Percentiles rank a stretch among this genome's conserved stretches.
These are phyloP conservation scores for Cephus nigrinus DNA, from an alignment of 2,888 invertebrate species.

Conservation along the genomic window DNA sequence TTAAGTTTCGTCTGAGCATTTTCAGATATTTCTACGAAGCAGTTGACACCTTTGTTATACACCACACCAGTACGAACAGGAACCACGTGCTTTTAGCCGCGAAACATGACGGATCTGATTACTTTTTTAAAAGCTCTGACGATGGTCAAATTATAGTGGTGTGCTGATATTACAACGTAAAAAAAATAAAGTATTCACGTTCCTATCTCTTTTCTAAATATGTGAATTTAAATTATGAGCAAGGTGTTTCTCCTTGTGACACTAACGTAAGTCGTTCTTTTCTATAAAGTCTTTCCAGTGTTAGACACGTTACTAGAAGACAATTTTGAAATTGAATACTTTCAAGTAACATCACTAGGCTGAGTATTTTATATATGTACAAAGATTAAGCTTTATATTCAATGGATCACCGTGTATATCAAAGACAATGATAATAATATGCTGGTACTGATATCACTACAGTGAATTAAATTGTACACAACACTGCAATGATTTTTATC, in stretches of 20 bases:
- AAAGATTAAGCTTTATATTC: background rate
- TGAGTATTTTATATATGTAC: background rate
- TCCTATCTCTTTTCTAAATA: background rate
- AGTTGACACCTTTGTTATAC: background rate
- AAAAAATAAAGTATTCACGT: background rate
- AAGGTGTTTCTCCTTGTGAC: no score
- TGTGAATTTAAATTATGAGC: no score
- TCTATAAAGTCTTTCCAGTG: background rate
- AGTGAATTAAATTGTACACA: background rate
- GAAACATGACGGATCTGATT: background rate
- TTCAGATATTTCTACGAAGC: conserved; percentile 17
- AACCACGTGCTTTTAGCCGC: background rate
- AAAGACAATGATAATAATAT: background rate
- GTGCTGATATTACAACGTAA: background rate
- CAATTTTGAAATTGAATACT: background rate
- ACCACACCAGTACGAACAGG: background rate
- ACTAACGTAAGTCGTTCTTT: background rate
- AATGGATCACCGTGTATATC: background rate
- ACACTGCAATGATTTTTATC: background rate
- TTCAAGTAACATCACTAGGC: background rate
- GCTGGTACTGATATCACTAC: background rate
- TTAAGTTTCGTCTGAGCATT: conserved; percentile 43
- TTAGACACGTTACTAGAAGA: background rate
- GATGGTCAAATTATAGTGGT: background rate
- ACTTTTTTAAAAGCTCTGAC: background rate